phyloP scores from a whole-genome alignment of 1,140 invertebrate genomes.

The Drosophila tsacasi region DNA sequence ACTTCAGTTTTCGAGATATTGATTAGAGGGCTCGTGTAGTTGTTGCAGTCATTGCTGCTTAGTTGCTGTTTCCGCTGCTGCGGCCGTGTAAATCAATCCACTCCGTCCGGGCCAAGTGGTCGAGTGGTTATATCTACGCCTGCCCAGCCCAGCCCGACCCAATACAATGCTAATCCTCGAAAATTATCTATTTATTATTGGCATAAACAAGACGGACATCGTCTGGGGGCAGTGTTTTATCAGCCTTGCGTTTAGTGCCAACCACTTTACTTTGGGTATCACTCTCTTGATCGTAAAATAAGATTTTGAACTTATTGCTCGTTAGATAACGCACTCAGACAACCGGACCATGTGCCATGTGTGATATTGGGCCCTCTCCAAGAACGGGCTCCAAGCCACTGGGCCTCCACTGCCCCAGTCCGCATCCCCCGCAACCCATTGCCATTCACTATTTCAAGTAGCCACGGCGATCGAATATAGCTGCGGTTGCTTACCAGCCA shows the following conservation, averaged over 20 bases:
- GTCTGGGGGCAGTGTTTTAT: slow-evolving; percentile 58
- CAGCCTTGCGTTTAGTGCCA: slow-evolving; percentile 65
- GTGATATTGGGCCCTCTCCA: slow-evolving; percentile 52
- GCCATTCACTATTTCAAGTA: slow-evolving; percentile 60
- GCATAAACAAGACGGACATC: slow-evolving; percentile 64
- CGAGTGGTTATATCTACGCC: slow-evolving; percentile 40
- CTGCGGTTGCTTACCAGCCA: slow-evolving; percentile 63
- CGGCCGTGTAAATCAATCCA: slow-evolving; percentile 45
- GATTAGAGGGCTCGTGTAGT: slow-evolving; percentile 57
- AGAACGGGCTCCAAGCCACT: slow-evolving; percentile 32
- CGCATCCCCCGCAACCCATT: slow-evolving; percentile 6
- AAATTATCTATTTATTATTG: slow-evolving; percentile 81
- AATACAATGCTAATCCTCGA: slow-evolving; percentile 62
- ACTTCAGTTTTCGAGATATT: slow-evolving; percentile 71
- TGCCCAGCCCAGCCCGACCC: background rate
- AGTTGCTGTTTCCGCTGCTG: slow-evolving; percentile 32
- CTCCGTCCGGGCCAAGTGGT: slow-evolving; percentile 25
- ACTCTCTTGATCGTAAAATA: slow-evolving; percentile 78
- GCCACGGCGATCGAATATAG: slow-evolving; percentile 55
- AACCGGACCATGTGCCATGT: slow-evolving; percentile 25
- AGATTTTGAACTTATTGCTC: slow-evolving; percentile 79
- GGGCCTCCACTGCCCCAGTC: slow-evolving; percentile 11
- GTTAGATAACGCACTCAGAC: slow-evolving; percentile 70
- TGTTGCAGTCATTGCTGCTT: slow-evolving; percentile 47
- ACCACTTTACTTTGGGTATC: slow-evolving; percentile 72